These are phyloP conservation scores for Asteroscopus sphinx DNA, from an alignment of 2,888 invertebrate species.

Conservation along the genomic window DNA sequence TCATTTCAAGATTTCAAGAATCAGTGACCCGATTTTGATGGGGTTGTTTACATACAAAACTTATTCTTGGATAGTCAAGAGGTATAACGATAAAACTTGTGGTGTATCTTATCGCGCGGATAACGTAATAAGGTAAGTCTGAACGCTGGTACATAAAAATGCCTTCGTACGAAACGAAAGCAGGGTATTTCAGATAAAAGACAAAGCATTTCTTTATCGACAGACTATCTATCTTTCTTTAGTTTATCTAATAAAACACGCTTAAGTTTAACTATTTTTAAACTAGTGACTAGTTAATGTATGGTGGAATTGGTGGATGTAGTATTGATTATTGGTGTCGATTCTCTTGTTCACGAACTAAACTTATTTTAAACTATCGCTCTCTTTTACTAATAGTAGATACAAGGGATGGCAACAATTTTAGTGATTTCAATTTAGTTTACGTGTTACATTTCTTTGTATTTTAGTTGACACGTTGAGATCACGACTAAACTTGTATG, in stretches of 20 bases:
- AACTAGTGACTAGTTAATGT: neutral
- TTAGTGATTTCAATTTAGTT: no score
- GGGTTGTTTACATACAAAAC: conserved; percentile 39
- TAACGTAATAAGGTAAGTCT: conserved; percentile 16
- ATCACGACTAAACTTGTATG: no score
- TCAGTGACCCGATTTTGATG: conserved; percentile 40
- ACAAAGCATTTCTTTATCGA: conserved; percentile 11
- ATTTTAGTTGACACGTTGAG: no score
- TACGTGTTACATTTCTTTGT: no score
- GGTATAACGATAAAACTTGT: conserved; percentile 43
- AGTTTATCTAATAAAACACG: neutral
- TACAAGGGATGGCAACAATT: no score
- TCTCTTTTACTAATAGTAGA: no score
- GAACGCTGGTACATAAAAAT: conserved; percentile 20
- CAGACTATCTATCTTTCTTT: no score
- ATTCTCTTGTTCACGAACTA: no score
- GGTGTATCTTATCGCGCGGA: conserved; percentile 42
- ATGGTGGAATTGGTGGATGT: neutral
- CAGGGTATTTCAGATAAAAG: conserved; percentile 12
- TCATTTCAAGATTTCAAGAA: conserved; percentile 1
- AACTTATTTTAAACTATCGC: no score
- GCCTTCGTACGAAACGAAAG: conserved; percentile 11
- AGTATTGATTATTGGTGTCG: no score
- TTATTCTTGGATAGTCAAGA: conserved; percentile 16
- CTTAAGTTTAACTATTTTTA: conserved; percentile 1